Base-by-base conservation (phyloP, 1,140 invertebrate species). In the Tigriopus japonicus region DNA sequence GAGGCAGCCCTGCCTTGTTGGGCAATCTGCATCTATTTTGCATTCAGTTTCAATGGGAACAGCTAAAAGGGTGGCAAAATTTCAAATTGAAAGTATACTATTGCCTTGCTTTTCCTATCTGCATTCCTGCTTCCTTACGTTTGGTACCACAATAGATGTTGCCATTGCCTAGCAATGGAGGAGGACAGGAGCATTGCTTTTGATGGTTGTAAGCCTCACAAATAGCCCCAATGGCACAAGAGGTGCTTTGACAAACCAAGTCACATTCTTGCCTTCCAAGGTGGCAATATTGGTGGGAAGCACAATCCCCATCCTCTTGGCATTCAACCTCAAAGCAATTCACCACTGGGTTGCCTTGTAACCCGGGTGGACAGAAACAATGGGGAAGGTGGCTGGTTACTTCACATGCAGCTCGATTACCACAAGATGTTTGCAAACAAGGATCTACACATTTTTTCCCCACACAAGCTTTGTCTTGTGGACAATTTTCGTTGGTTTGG, bases 191-290 rank as follows among this genome's bases (percentile, higher is more conserved):
- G 23, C 55, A 58, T 17, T 19, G 13, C 40, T 58, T 41, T 41
- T 14, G 15, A 19, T 58, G 55, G 10, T 40, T 14, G 12, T 14
- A 41, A 6, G 55, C 55, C 12, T 41, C 41, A 42, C 55, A 58
- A 23, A 41, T 19, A 43, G 55, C 87, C 63, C 80, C 77, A 12
- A 77, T 73, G 67, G 87, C 91, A 54, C 81, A 77, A 70, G 87
- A 92, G 64, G 85, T 76, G 1, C 75, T 72, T 65, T 85, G 87
- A 61, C 81, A 78, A 63, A 79, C 76, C 0, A 83, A 80, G 64
- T 80, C 82, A 70, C 88, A 93, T 70, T 90, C 84, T 9, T 86
- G 81, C 68, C 88, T 87, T 9, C 54, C 70, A 43, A 85, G 86
- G 67, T 88, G 91, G n/a, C 79, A 80, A 65, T 84, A 80, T 62